Conservation (phyloP, 2,113 vertebrate species). For the Pedetes capensis region DNA sequence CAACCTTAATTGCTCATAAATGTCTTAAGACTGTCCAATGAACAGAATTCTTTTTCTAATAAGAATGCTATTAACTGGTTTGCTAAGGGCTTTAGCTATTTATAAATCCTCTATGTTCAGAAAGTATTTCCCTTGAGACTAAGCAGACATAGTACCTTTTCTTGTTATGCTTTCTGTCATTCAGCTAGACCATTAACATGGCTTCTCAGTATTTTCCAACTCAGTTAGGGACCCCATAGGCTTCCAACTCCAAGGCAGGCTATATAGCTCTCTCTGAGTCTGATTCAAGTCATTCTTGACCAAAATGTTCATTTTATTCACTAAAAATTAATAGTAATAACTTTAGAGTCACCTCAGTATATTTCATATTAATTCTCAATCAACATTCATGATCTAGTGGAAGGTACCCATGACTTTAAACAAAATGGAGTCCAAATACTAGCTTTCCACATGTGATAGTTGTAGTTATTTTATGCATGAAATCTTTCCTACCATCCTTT, state of each 20-base stretch:
- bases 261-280: neutral
- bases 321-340: neutral
- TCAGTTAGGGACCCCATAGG: neutral
- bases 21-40: neutral
- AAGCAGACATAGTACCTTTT: neutral
- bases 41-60: neutral
- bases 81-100: neutral
- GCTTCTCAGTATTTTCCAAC: neutral
- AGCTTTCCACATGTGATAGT: neutral
- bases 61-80: neutral
- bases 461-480: neutral
- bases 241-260: neutral
- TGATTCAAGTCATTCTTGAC: neutral
- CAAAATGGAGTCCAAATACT: neutral
- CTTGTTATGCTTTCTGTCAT: neutral
- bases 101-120: neutral
- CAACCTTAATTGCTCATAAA: neutral
- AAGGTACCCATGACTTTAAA: neutral
- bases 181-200: neutral
- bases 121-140: neutral
- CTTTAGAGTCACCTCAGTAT: neutral
- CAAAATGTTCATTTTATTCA: neutral
- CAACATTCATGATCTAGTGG: neutral
- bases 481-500: neutral
- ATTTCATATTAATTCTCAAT: neutral